Percentiles rank a stretch among this genome's conserved stretches.
These are phyloP conservation scores for Tetragonula carbonaria DNA, from an alignment of 2,888 invertebrate genomes.

Conservation along the genomic window DNA sequence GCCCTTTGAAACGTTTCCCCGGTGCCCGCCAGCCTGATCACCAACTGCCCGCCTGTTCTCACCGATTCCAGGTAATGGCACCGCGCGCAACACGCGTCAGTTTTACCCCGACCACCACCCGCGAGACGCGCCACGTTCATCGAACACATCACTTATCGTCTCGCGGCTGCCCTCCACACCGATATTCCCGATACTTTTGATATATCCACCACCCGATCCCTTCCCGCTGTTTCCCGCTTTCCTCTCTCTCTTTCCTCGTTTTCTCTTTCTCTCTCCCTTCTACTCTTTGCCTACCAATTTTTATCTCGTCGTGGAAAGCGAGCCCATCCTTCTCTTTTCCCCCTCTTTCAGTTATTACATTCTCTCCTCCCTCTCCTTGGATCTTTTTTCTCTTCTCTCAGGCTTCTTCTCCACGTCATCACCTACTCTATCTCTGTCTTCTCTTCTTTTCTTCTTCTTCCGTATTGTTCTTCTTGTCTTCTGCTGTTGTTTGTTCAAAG, in stretches of 20 bases:
- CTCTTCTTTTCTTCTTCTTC: background rate
- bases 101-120: constrained; percentile 82
- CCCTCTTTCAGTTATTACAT: background rate
- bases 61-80: constrained; percentile 75
- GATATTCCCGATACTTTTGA: constrained; percentile 58
- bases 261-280: background rate
- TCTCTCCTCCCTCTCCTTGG: background rate
- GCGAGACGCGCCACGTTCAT: constrained; percentile 82
- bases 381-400: background rate
- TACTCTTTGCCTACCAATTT: background rate
- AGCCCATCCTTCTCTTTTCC: no score
- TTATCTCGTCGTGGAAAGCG: no score
- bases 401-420: background rate
- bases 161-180: constrained; percentile 57
- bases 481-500: background rate
- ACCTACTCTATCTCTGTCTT: background rate
- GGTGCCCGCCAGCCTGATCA: constrained; percentile 83
- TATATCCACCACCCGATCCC: constrained; percentile 1
- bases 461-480: background rate
- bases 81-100: constrained; percentile 71
- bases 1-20: constrained; percentile 83
- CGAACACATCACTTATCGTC: constrained; percentile 81
- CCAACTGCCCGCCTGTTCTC: constrained; percentile 80
- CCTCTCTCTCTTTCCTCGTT: background rate
- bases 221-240: background rate